Conservation (phyloP, 2,888 invertebrate species). For the Pegoplata infirma region DNA sequence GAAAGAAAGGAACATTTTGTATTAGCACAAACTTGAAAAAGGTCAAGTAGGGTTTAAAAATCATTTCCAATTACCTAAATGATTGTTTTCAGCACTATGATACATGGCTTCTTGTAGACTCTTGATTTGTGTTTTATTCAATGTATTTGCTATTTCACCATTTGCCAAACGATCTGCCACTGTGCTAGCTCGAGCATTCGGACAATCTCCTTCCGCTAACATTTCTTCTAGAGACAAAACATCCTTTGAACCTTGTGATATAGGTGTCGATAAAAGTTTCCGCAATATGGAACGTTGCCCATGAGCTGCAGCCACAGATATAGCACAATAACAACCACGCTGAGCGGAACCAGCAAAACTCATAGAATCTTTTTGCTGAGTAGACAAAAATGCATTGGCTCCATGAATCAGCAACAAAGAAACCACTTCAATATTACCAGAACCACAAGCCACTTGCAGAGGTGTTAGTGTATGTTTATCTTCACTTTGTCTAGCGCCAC, state of each 20-base stretch:
- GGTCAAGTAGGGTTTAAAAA: too few species aligned
- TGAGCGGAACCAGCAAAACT: constrained; percentile 93
- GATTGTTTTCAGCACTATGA: constrained; percentile 94
- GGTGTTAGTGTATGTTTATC: constrained; percentile 93
- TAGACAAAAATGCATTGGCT: constrained; percentile 92
- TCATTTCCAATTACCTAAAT: constrained; percentile 81
- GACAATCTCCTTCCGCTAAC: constrained; percentile 87
- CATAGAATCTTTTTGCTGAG: constrained; percentile 88
- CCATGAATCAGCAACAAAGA: constrained; percentile 89
- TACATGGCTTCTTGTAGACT: constrained; percentile 96
- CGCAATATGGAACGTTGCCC: constrained; percentile 89
- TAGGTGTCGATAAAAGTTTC: constrained; percentile 86
- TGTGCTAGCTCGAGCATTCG: constrained; percentile 69
- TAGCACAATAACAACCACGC: constrained; percentile 91
- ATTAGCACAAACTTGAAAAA: too few species aligned
- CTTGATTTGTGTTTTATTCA: constrained; percentile 90
- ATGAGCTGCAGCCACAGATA: constrained; percentile 93
- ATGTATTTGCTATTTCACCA: constrained; percentile 68
- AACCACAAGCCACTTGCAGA: constrained; percentile 90
- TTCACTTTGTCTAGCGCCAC: constrained; percentile 89
- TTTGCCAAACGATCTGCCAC: constrained; percentile 67
- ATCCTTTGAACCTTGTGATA: constrained; percentile 83
- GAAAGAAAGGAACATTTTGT: constrained; percentile 22
- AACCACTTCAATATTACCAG: constrained; percentile 89
- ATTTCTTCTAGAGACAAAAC: constrained; percentile 93